phyloP scores from a whole-genome alignment of 2,797 vertebrate species.

The Acanthurus lineatus region DNA sequence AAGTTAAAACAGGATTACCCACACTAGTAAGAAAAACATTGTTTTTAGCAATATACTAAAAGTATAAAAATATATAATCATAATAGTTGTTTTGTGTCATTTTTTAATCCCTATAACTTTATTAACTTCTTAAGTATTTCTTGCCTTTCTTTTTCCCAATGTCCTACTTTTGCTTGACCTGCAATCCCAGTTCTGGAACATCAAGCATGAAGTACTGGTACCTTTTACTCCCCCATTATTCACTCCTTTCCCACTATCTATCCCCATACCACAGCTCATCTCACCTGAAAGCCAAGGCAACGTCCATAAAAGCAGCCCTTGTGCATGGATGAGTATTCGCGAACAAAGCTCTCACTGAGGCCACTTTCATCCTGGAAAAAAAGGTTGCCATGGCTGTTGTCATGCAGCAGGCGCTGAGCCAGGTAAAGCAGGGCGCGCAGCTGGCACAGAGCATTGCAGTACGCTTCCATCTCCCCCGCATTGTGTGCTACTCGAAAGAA shows the following conservation, averaged over 20 bases:
- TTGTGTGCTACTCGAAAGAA: constrained; percentile 93
- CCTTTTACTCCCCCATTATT: not conserved
- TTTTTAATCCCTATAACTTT: too few species aligned
- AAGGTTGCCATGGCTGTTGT: constrained; percentile 89
- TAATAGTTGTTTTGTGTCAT: too few species aligned
- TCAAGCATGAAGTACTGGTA: not conserved
- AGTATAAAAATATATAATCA: too few species aligned
- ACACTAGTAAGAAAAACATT: too few species aligned
- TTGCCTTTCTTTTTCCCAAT: not conserved
- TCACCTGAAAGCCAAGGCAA: constrained; percentile 95
- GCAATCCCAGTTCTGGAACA: not conserved
- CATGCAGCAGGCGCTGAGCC: constrained; percentile 90
- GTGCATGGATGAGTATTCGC: constrained; percentile 92
- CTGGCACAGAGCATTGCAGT: constrained; percentile 92
- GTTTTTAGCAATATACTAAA: too few species aligned
- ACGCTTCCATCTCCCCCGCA: constrained; percentile 92
- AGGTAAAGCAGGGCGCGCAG: constrained; percentile 92
- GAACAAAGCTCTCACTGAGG: constrained; percentile 89
- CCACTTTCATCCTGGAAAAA: constrained; percentile 90
- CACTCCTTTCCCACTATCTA: not conserved
- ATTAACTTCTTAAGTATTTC: not conserved
- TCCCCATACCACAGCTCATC: constrained; percentile 23
- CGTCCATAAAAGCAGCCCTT: constrained; percentile 96
- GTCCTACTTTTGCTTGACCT: not conserved
- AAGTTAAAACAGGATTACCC: too few species aligned